A percentile compares a stretch with the other conserved stretches of the same genome.
Evolutionary conservation across 2,888 invertebrate species (phyloP).

Genomic region (Chymomyza amoena): DNA sequence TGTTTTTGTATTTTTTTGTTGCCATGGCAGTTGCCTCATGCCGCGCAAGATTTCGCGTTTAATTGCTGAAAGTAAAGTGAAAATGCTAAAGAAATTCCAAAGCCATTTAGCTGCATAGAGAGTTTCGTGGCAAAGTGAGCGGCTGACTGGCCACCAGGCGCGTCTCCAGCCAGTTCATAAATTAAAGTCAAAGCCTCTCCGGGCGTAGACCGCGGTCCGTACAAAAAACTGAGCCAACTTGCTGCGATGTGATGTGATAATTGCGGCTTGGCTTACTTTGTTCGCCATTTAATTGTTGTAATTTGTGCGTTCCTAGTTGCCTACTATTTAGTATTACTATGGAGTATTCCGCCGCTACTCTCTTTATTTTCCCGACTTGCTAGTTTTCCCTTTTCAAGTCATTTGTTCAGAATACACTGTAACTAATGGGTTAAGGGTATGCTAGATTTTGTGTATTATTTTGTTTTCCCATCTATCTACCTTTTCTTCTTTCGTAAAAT

Average conservation of each 20-base stretch:
- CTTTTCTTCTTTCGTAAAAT: too few species aligned
- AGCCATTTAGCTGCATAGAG: constrained; percentile 32
- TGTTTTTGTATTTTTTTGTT: not conserved
- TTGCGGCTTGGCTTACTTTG: constrained; percentile 70
- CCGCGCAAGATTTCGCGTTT: constrained; percentile 9
- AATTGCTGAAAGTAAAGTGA: constrained; percentile 36
- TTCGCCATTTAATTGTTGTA: constrained; percentile 72
- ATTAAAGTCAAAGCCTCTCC: constrained; percentile 53
- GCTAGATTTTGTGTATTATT: too few species aligned
- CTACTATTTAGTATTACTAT: constrained; percentile 8
- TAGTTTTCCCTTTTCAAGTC: constrained; percentile 61
- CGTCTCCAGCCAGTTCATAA: constrained; percentile 58
- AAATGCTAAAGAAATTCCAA: constrained; percentile 45
- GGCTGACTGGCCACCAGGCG: constrained; percentile 40
- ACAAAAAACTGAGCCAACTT: constrained; percentile 30
- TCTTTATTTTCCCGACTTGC: constrained; percentile 11
- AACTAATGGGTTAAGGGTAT: too few species aligned
- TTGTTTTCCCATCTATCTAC: too few species aligned
- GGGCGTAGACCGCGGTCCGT: not conserved
- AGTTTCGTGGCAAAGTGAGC: not conserved
- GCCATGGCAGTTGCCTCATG: not conserved
- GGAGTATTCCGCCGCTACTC: constrained; percentile 2
- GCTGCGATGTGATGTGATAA: constrained; percentile 71
- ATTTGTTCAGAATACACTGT: constrained; percentile 15
- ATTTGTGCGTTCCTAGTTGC: constrained; percentile 56